Evolutionary conservation across 2,797 vertebrate species (phyloP).

Genomic region (Margarornis squamiger): DNA sequence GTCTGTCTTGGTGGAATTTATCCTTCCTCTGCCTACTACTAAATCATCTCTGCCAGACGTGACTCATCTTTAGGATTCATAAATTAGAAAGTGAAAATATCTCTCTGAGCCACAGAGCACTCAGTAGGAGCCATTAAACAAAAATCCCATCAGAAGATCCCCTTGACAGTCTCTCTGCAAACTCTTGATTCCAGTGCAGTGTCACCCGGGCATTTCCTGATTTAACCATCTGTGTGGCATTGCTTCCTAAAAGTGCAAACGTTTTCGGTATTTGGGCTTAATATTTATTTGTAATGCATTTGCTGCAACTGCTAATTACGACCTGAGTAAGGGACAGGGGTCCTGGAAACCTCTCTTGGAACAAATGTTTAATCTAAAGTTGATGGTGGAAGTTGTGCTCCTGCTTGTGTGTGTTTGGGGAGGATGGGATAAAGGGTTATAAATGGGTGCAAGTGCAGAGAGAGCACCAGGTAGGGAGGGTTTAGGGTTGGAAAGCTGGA

Average conservation of each 20-base stretch:
- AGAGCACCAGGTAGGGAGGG: not conserved
- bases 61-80: slow-evolving; percentile 50
- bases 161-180: not conserved
- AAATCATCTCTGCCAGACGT: slow-evolving; percentile 46
- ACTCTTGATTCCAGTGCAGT: not conserved
- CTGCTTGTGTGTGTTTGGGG: not conserved
- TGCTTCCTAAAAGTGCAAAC: not conserved
- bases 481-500: not conserved
- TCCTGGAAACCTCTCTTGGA: not conserved
- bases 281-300: not conserved
- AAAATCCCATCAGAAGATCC: not conserved
- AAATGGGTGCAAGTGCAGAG: not conserved
- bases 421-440: not conserved
- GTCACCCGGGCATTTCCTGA: not conserved
- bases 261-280: not conserved
- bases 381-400: not conserved
- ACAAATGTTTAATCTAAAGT: not conserved
- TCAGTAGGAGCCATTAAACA: not conserved
- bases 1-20: slow-evolving; percentile 39
- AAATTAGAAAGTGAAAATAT: slow-evolving; percentile 39
- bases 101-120: not conserved
- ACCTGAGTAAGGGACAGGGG: not conserved
- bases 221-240: not conserved
- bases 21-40: slow-evolving; percentile 13
- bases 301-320: not conserved